These are phyloP conservation scores for Tenthredo notha DNA, from an alignment of 2,888 invertebrate species.

Conservation along the genomic window DNA sequence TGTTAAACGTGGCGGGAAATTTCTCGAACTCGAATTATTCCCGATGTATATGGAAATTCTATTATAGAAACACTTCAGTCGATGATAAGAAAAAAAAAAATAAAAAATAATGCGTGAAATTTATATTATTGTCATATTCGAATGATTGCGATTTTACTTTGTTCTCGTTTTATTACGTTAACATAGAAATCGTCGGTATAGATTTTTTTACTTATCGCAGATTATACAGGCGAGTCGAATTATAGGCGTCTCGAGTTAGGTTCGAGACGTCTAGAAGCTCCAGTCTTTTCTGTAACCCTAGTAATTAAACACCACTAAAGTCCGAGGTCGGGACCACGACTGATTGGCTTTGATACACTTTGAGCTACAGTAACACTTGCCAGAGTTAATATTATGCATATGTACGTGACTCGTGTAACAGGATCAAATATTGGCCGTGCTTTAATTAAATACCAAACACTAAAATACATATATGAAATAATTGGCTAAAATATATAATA, in stretches of 20 bases:
- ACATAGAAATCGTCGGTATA: neutral
- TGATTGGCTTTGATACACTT: constrained; percentile 33
- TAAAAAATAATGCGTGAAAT: neutral
- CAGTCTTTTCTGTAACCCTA: constrained; percentile 59
- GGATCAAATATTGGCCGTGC: neutral
- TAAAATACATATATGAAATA: neutral
- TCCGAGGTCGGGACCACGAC: constrained; percentile 72
- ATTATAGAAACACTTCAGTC: neutral
- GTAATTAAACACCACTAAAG: constrained; percentile 69
- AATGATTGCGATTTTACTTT: neutral
- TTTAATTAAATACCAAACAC: neutral
- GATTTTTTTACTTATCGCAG: neutral
- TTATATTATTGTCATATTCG: neutral
- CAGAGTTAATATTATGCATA: neutral
- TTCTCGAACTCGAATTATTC: neutral
- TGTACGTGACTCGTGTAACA: neutral
- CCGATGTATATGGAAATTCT: neutral
- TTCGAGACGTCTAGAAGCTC: neutral
- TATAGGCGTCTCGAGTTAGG: neutral
- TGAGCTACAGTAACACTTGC: constrained; percentile 12
- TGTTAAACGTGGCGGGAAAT: neutral
- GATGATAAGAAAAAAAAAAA: neutral
- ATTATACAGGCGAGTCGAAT: neutral
- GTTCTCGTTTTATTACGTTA: neutral
- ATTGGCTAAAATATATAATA: neutral